A percentile compares a stretch with the other conserved stretches of the same genome.
Conservation (phyloP, 2,888 invertebrate genomes). For the Dermolepida albohirtum region DNA sequence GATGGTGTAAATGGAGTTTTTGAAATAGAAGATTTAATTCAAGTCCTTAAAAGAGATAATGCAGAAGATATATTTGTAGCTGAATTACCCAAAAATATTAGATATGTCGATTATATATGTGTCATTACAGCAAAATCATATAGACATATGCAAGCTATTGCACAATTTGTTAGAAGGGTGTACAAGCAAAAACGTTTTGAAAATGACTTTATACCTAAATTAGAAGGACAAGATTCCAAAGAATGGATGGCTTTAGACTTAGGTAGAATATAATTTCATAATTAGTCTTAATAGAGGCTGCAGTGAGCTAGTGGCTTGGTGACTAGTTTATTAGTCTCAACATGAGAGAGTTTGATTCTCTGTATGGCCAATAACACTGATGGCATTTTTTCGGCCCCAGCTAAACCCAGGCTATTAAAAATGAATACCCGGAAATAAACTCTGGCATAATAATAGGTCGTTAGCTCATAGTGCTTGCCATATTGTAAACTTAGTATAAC, state of each 20-base stretch:
- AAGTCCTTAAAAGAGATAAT: conserved; percentile 81
- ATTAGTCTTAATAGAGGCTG: not conserved
- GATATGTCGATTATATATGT: conserved; percentile 88
- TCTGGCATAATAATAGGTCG: no score
- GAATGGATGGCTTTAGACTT: conserved; percentile 94
- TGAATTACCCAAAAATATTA: conserved; percentile 76
- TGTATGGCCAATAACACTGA: no score
- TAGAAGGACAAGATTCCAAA: conserved; percentile 81
- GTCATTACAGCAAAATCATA: conserved; percentile 80
- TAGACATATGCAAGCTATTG: conserved; percentile 80
- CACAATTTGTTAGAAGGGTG: conserved; percentile 79
- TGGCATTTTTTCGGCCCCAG: no score
- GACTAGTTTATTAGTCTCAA: no score
- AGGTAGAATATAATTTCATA: conserved; percentile 68
- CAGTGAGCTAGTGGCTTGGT: no score
- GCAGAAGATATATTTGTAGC: conserved; percentile 85
- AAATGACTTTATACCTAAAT: conserved; percentile 75
- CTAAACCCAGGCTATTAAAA: no score
- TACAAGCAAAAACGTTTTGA: conserved; percentile 78
- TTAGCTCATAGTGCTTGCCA: no score
- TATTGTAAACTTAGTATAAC: no score
- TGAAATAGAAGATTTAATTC: conserved; percentile 87
- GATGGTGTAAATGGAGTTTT: conserved; percentile 88
- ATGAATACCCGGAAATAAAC: no score
- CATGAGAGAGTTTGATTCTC: no score